These are phyloP conservation scores for Saccopteryx leptura DNA, from an alignment of 2,113 vertebrate genomes.

Conservation along the genomic window DNA sequence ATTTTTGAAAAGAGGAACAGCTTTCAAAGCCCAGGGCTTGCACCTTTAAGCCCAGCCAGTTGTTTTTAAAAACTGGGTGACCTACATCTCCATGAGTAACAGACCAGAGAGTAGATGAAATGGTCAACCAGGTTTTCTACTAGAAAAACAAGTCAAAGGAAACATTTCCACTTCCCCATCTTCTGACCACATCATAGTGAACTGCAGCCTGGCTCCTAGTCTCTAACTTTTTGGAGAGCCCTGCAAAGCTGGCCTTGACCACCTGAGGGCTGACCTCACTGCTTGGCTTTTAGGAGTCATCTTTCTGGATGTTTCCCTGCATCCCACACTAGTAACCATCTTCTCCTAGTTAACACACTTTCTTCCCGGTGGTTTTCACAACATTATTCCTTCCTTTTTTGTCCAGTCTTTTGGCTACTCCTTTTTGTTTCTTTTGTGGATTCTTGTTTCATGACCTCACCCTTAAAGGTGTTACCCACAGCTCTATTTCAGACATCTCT, in stretches of 20 bases:
- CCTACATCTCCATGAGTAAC: conserved; percentile 3
- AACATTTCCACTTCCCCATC: neutral
- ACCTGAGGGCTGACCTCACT: neutral
- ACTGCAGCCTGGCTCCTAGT: neutral
- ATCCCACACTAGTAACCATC: neutral
- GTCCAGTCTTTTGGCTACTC: neutral
- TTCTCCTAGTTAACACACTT: neutral
- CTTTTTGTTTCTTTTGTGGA: neutral
- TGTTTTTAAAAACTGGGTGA: neutral
- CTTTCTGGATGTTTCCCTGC: neutral
- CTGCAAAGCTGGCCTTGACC: neutral
- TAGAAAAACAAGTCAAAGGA: conserved; percentile 63
- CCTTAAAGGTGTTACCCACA: neutral
- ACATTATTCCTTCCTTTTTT: neutral
- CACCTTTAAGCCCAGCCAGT: neutral
- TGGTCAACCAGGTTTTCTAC: neutral
- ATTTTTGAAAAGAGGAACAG: conserved; percentile 7
- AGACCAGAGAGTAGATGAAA: conserved; percentile 16
- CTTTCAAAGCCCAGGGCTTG: neutral
- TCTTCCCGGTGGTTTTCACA: neutral
- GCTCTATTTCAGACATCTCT: neutral
- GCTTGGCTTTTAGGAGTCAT: too few relatives aligned
- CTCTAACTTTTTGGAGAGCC: neutral
- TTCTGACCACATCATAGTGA: neutral
- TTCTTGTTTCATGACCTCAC: neutral